phyloP scores from a whole-genome alignment of 2,888 invertebrate genomes.

The Hypomecis atomaria region DNA sequence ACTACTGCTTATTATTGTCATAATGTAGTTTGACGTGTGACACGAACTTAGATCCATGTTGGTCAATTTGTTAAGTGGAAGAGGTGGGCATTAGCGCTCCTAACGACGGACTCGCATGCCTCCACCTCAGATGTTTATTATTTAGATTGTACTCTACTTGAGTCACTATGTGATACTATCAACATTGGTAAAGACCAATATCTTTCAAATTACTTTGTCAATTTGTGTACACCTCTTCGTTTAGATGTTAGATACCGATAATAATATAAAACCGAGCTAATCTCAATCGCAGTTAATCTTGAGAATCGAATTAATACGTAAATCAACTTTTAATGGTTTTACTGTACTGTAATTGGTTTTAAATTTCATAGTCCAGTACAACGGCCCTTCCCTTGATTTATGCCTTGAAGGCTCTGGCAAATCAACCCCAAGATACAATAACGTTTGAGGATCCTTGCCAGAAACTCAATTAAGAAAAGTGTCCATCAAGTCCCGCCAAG shows the following conservation, averaged over 20 bases:
- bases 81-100: constrained; percentile 65
- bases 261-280: not conserved
- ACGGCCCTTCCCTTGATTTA: constrained; percentile 19
- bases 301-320: not conserved
- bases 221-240: not conserved
- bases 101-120: constrained; percentile 76
- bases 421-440: constrained; percentile 17
- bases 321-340: not conserved
- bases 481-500: constrained; percentile 20
- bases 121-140: constrained; percentile 58
- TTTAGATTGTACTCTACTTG: constrained; percentile 51
- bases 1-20: constrained; percentile 7
- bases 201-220: constrained; percentile 20
- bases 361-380: not conserved
- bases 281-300: not conserved
- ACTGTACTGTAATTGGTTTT: constrained; percentile 6
- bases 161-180: constrained; percentile 23
- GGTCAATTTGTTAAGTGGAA: constrained; percentile 76
- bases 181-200: constrained; percentile 7
- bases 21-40: constrained; percentile 35
- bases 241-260: not conserved
- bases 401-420: constrained; percentile 21
- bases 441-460: constrained; percentile 22
- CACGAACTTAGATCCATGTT: constrained; percentile 50
- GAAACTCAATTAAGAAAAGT: constrained; percentile 29